Evolutionary conservation across 2,113 vertebrate species (phyloP).

Genomic region (Ancistrus triradiatus): DNA sequence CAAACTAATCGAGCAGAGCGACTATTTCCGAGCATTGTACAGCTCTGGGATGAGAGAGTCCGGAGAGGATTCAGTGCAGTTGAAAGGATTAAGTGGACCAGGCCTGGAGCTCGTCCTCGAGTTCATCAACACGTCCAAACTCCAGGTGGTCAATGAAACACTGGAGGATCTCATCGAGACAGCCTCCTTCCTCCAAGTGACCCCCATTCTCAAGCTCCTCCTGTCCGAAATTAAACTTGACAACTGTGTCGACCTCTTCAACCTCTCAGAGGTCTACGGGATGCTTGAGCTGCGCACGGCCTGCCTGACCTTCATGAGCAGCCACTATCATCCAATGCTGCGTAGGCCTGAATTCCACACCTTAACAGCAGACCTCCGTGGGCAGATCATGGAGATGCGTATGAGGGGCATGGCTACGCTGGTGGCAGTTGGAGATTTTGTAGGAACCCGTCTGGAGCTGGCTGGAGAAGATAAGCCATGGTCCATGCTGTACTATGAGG

Average conservation of each 20-base stretch:
- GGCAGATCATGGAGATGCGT: constrained; percentile 76
- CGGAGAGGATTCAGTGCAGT: constrained; percentile 79
- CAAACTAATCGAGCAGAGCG: constrained; percentile 90
- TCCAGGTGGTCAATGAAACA: constrained; percentile 70
- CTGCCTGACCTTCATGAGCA: constrained; percentile 82
- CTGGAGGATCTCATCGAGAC: constrained; percentile 87
- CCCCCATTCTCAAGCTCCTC: constrained; percentile 81
- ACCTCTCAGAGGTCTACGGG: constrained; percentile 84
- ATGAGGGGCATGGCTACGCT: constrained; percentile 80
- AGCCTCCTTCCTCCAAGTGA: constrained; percentile 90
- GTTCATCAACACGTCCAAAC: constrained; percentile 85
- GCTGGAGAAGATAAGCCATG: constrained; percentile 73
- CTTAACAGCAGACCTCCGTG: constrained; percentile 63
- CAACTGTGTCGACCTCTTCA: constrained; percentile 86
- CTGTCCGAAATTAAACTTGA: constrained; percentile 77
- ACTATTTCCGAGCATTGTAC: constrained; percentile 91
- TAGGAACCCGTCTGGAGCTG: constrained; percentile 65
- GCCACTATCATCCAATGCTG: constrained; percentile 83
- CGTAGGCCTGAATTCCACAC: constrained; percentile 71
- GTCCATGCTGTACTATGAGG: constrained; percentile 84
- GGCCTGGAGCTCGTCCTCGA: constrained; percentile 89
- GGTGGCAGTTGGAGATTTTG: constrained; percentile 80
- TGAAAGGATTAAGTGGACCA: constrained; percentile 82
- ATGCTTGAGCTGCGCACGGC: constrained; percentile 78
- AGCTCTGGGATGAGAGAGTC: constrained; percentile 93